These are phyloP conservation scores for Sinosuthora webbiana DNA, from an alignment of 2,113 vertebrate genomes.

Conservation along the genomic window DNA sequence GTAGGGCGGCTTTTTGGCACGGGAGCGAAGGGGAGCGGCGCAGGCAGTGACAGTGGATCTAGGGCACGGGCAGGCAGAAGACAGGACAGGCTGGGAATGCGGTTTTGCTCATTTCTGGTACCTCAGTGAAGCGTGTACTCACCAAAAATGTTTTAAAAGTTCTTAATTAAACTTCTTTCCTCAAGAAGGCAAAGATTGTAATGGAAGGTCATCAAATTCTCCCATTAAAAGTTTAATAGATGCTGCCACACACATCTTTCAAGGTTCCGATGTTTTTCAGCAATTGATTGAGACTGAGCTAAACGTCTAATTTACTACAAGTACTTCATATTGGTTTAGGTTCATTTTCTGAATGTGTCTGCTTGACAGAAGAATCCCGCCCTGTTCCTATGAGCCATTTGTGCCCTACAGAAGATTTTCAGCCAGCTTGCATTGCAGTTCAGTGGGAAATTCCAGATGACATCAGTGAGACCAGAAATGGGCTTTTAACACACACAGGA, in stretches of 20 bases:
- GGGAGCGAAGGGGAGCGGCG: neutral
- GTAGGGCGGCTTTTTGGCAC: constrained; percentile 25
- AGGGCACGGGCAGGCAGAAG: neutral
- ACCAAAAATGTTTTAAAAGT: neutral
- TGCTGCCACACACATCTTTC: neutral
- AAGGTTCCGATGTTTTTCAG: neutral
- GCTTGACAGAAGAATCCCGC: neutral
- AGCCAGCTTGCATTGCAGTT: neutral
- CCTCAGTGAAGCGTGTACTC: neutral
- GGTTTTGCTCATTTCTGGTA: constrained; percentile 56
- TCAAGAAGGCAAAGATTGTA: neutral
- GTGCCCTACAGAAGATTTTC: neutral
- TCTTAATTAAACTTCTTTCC: neutral
- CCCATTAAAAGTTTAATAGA: neutral
- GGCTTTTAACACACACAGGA: neutral
- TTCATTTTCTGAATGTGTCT: neutral
- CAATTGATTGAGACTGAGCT: neutral
- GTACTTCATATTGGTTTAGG: neutral
- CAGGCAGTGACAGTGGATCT: neutral
- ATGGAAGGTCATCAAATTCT: neutral
- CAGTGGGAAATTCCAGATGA: neutral
- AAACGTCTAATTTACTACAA: neutral
- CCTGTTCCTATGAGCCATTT: neutral
- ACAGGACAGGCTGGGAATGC: constrained; percentile 10
- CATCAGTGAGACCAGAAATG: constrained; percentile 45